A percentile compares a stretch with the other conserved stretches of the same genome.
Conservation (phyloP, 2,888 invertebrate genomes). For the Dolomedes plantarius region DNA sequence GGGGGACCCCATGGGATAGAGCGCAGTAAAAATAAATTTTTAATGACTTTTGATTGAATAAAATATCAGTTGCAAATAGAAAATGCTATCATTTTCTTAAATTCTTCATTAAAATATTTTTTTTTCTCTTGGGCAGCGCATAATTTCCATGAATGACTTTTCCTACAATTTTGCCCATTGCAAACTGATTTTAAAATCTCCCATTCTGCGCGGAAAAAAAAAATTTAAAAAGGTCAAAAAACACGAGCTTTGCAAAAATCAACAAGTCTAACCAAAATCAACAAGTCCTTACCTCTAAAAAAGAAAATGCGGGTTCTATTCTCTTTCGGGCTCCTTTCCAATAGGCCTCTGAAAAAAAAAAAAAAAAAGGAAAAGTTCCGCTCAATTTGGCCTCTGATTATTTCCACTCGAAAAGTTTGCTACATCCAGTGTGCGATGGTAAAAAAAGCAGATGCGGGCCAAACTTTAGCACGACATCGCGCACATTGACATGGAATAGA, state of each 20-base stretch:
- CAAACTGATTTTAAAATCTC: no score
- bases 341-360: not conserved
- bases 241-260: not conserved
- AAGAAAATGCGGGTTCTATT: constrained; percentile 4
- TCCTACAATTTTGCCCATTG: no score
- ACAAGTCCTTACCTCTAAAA: constrained; percentile 30
- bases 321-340: constrained; percentile 1
- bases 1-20: no score
- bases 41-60: no score
- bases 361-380: not conserved
- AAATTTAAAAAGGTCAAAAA: no score
- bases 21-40: no score
- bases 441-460: not conserved
- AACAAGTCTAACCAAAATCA: not conserved
- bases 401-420: not conserved
- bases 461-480: not conserved
- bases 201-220: no score
- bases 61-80: no score
- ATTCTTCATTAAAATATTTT: no score
- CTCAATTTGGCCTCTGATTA: not conserved
- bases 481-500: not conserved
- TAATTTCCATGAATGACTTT: no score
- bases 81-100: no score
- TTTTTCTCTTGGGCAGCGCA: no score
- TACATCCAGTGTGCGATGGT: not conserved